phyloP scores from a whole-genome alignment of 2,888 invertebrate species.

The Phengaris alcon region DNA sequence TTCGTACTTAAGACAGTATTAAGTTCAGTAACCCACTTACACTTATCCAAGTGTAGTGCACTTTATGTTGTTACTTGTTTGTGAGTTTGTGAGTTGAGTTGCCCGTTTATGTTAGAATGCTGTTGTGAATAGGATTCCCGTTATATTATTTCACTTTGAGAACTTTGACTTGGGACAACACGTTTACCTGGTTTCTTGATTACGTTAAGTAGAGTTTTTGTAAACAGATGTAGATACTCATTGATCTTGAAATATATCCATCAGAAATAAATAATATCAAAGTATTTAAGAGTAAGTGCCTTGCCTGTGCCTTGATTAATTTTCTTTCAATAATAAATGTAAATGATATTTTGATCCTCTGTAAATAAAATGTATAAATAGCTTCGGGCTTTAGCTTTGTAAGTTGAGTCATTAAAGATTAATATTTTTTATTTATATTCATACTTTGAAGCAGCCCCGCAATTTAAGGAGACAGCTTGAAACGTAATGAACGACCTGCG shows the following conservation, averaged over 20 bases:
- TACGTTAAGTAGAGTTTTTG: neutral
- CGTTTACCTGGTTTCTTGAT: neutral
- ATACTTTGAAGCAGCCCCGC: neutral
- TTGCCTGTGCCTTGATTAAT: too few species aligned
- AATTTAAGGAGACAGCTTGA: neutral
- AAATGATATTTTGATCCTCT: neutral
- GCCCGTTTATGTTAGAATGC: neutral
- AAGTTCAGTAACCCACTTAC: neutral
- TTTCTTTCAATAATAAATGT: neutral
- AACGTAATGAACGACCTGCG: neutral
- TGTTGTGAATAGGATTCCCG: constrained; percentile 2
- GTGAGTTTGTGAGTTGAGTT: constrained; percentile 17
- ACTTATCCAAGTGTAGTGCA: neutral
- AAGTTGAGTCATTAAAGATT: neutral
- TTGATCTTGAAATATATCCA: too few species aligned
- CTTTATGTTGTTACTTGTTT: neutral
- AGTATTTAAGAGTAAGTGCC: neutral
- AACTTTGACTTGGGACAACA: neutral
- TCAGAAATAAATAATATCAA: too few species aligned
- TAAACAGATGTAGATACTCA: neutral
- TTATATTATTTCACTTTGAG: neutral
- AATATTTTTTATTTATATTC: neutral
- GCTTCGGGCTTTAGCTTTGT: neutral
- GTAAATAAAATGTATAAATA: neutral
- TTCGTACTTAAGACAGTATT: neutral